Evolutionary conservation across 2,888 invertebrate species (phyloP), one percentile per base, ranked within the genome.

Genomic region (Caenorhabditis sp.): DNA sequence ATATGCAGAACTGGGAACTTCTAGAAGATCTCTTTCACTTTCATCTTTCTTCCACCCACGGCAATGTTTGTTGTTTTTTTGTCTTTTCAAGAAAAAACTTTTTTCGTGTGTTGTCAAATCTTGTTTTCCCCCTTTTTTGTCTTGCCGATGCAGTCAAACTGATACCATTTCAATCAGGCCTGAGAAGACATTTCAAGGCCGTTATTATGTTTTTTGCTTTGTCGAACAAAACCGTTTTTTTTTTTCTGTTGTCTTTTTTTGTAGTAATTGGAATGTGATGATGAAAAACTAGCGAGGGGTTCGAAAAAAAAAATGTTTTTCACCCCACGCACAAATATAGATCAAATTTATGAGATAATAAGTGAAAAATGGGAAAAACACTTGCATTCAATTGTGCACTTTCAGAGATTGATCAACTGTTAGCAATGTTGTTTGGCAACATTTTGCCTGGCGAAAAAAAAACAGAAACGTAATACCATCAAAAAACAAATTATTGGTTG

Each of bases 111-210:
- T 12, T 8, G 5, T 10, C 12, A 43, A 43, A 43, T 43, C 43
- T 43, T 17, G 43, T 43, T 43, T 43, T n/a, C n/a, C n/a, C n/a
- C n/a, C n/a, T 14, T 43, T 43, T 43, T 10, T 43, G 12, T 43
- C 43, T 43, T 43, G 43, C 43, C 43, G 43, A 43, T 43, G 43
- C 14, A 12, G 43, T 43, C 43, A 43, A 43, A 43, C 43, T 43
- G 43, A 43, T 43, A 43, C 43, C 43, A 43, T 17, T 43, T 43
- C 43, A 17, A 43, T 43, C 43, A 3, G 43, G 17, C 43, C 43
- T 43, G 43, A 43, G n/a, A n/a, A n/a, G 43, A 43, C 43, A 43
- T 43, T 43, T 43, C 43, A 43, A 43, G 43, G 43, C 43, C 43
- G 43, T 17, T 43, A 43, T 43, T 43, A 43, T 43, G 43, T 43